phyloP scores from a whole-genome alignment of 2,113 vertebrate genomes.

The Aldabrachelys gigantea region DNA sequence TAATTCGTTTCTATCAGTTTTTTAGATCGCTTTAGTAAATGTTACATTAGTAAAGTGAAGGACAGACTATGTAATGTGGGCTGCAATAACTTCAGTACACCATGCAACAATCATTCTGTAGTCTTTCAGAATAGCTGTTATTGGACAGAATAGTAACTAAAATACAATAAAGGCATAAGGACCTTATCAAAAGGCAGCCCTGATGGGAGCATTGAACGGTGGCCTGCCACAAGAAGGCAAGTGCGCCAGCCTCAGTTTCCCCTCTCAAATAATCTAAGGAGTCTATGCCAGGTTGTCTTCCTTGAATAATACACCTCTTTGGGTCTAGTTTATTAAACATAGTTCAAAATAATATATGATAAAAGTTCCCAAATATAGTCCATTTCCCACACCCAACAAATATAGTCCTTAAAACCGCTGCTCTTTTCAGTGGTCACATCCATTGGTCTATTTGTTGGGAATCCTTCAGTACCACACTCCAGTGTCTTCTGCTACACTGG shows the following conservation, averaged over 20 bases:
- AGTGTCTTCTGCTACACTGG: neutral
- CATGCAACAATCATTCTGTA: neutral
- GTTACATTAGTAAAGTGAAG: neutral
- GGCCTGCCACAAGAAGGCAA: neutral
- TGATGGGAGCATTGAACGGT: neutral
- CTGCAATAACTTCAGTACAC: neutral
- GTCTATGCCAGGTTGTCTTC: neutral
- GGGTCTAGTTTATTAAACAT: neutral
- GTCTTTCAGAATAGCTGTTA: neutral
- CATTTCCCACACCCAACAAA: neutral
- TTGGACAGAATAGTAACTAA: neutral
- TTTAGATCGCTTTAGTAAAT: neutral
- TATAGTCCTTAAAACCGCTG: neutral
- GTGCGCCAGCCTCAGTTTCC: neutral
- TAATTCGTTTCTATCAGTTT: neutral
- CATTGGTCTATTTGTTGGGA: neutral
- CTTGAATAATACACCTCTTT: neutral
- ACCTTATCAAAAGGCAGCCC: neutral
- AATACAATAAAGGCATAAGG: neutral
- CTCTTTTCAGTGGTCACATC: neutral
- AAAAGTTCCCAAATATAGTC: neutral
- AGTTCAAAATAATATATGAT: neutral
- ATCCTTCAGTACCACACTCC: neutral
- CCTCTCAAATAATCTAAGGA: neutral
- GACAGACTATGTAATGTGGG: neutral